Evolutionary conservation across 2,113 vertebrate genomes (phyloP).

Genomic region (Oncorhynchus kisutch): DNA sequence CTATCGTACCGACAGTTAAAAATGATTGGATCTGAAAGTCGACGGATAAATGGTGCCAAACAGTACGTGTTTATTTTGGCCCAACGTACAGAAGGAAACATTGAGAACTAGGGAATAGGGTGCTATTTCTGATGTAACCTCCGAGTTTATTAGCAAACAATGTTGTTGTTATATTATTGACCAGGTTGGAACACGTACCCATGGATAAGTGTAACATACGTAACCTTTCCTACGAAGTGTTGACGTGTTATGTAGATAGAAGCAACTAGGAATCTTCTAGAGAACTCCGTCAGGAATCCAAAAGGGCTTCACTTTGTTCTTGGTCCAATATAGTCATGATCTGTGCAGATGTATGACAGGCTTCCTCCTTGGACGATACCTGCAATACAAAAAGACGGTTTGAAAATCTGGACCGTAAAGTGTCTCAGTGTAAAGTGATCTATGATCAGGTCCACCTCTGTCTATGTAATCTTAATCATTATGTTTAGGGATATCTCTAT

Average conservation of each 20-base stretch:
- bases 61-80: constrained; percentile 62
- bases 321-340: constrained; percentile 87
- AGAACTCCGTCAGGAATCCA: constrained; percentile 88
- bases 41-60: constrained; percentile 31
- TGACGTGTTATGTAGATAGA: constrained; percentile 13
- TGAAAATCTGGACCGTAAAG: too few relatives aligned
- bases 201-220: not conserved
- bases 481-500: too few relatives aligned
- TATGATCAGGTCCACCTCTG: too few relatives aligned
- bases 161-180: too few relatives aligned
- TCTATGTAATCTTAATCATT: too few relatives aligned
- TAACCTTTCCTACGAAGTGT: constrained; percentile 9
- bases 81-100: constrained; percentile 44
- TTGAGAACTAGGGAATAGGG: constrained; percentile 25
- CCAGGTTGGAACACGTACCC: too few relatives aligned
- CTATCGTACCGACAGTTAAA: constrained; percentile 73
- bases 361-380: constrained; percentile 89
- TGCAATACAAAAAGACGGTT: constrained; percentile 59
- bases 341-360: constrained; percentile 90
- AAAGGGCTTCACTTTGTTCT: constrained; percentile 93
- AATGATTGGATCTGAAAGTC: constrained; percentile 49
- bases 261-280: constrained; percentile 51
- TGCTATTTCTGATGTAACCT: too few relatives aligned
- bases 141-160: not conserved
- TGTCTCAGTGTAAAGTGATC: too few relatives aligned